Evolutionary conservation across 2,113 vertebrate genomes (phyloP).

Genomic region (Xenotilapia flavipinnis): DNA sequence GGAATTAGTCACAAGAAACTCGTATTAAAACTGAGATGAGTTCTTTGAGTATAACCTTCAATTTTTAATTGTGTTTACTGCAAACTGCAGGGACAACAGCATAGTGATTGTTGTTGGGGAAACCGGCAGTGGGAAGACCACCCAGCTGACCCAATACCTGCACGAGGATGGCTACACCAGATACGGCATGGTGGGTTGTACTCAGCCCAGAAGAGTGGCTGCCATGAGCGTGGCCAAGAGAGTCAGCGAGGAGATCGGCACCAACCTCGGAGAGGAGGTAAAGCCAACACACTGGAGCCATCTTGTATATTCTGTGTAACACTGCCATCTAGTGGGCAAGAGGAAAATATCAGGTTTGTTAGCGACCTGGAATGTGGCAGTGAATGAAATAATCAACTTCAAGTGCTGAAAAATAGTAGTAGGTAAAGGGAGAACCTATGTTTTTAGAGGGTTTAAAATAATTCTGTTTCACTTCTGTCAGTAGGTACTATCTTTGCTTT

Average conservation of each 20-base stretch:
- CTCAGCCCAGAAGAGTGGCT: constrained; percentile 92
- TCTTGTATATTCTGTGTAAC: neutral
- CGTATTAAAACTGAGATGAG: neutral
- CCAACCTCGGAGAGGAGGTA: constrained; percentile 92
- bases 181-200: constrained; percentile 97
- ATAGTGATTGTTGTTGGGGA: constrained; percentile 98
- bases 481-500: neutral
- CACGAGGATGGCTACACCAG: constrained; percentile 96
- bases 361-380: neutral
- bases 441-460: neutral
- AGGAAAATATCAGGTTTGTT: neutral
- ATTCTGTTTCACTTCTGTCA: neutral
- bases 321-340: constrained; percentile 51
- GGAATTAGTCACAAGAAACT: neutral
- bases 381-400: neutral
- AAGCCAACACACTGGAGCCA: constrained; percentile 23
- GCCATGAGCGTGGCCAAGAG: constrained; percentile 98
- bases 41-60: neutral
- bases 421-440: neutral
- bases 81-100: constrained; percentile 85
- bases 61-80: neutral
- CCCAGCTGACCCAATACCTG: constrained; percentile 95
- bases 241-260: constrained; percentile 93
- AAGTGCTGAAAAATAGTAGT: neutral
- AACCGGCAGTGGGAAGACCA: constrained; percentile 97